Evolutionary conservation across 2,797 vertebrate genomes (phyloP).

Genomic region (Chiroxiphia lanceolata): DNA sequence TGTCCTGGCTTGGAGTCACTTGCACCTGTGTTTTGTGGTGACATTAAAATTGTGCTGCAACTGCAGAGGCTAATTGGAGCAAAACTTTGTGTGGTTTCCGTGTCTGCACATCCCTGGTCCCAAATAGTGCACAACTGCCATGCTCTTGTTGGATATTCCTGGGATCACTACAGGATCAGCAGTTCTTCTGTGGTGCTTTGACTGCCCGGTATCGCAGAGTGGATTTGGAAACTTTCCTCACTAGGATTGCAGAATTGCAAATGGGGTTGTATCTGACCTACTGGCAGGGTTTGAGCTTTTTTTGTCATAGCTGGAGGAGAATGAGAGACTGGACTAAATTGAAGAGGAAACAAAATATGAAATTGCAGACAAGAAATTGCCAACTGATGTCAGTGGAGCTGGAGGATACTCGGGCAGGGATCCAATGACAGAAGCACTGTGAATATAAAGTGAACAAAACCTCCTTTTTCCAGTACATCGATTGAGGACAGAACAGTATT

Average conservation of each 20-base stretch:
- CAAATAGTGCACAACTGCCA: background rate
- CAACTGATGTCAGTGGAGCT: constrained; percentile 58
- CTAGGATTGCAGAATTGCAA: background rate
- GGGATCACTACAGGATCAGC: background rate
- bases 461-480: constrained; percentile 52
- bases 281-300: background rate
- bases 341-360: constrained; percentile 63
- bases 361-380: constrained; percentile 53
- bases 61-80: background rate
- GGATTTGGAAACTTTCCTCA: background rate
- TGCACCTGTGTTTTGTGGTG: background rate
- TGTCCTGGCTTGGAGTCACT: constrained; percentile 1
- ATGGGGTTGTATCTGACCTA: background rate
- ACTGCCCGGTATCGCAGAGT: background rate
- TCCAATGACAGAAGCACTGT: constrained; percentile 64
- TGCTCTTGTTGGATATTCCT: background rate
- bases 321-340: background rate
- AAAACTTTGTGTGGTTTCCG: background rate
- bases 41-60: background rate
- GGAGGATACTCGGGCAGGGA: constrained; percentile 59
- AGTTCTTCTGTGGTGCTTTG: background rate
- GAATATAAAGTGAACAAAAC: constrained; percentile 67
- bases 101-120: background rate
- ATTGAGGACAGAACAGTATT: constrained; percentile 51
- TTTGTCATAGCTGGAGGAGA: constrained; percentile 5